Base-by-base conservation (phyloP, 2,113 vertebrate genomes). In the Regulus satrapa region DNA sequence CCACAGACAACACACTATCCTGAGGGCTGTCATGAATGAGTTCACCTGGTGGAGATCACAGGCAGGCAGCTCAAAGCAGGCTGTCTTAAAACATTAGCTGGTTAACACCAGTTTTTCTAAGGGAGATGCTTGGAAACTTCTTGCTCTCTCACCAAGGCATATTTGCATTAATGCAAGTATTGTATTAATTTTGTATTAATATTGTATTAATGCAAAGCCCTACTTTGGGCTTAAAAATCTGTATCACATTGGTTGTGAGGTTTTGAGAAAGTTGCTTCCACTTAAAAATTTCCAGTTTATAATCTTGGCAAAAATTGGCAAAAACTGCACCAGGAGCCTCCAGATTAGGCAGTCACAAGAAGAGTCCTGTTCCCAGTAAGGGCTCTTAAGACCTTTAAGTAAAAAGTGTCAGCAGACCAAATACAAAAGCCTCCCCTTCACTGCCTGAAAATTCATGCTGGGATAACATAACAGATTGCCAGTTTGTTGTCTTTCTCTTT, bases 81-180 rank as follows among this genome's bases (percentile, higher is more conserved):
- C 19, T 29, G 29, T 49, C 38, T 43, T 58, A 69, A 86, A 89
- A 68, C 10, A 9, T 36, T 10, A 73, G 8, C 28, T 54, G 17
- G 24, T n/a, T 15, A 59, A 48, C 1, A 10, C 9, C 15, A 36
- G 6, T 16, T 84, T 58, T 81, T 49, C 55, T 34, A 34, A 2
- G 12, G 14, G 8, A 85, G 8, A 46, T 25, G 19, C 43, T 14
- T 36, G 28, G 61, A 86, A 52, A 52, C 10, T 63, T 81, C 43
- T 72, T 5, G 46, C 28, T 88, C 18, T 7, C 34, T 41, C 38
- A 55, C 3, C 49, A 32, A 41, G 51, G 48, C 66, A 77, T 0
- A 0, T 84, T 84, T 59, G 43, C 8, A 74, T 28, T 32, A 63
- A 18, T 2, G 13, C 0, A 0, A 80, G 14, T 11, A 41, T 3